Conservation (phyloP, 2,113 vertebrate genomes). For the Recurvirostra avosetta region DNA sequence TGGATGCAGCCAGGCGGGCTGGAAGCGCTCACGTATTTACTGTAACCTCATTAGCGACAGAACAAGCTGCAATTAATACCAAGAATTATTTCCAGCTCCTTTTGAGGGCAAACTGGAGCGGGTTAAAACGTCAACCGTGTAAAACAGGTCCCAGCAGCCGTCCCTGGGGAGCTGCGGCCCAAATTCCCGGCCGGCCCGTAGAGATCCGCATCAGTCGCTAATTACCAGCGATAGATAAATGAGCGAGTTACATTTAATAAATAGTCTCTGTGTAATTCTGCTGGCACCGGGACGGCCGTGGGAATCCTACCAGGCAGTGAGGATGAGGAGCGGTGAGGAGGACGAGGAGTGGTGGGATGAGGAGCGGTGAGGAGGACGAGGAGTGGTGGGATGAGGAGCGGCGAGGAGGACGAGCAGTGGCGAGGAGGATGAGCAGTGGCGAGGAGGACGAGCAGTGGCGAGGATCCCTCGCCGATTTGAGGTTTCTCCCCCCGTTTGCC, state of each 20-base stretch:
- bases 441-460: too few species aligned
- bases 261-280: accelerated
- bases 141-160: not conserved
- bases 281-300: accelerated
- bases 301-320: not conserved
- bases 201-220: not conserved
- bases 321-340: not conserved
- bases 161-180: too few species aligned
- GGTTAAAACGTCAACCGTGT: accelerated
- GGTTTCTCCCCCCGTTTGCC: not conserved
- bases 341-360: not conserved
- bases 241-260: not conserved
- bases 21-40: not conserved
- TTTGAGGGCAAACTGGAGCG: not conserved
- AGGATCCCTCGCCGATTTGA: not conserved
- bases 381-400: too few species aligned
- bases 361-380: too few species aligned
- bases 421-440: too few species aligned
- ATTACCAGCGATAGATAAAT: not conserved
- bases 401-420: too few species aligned
- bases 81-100: not conserved
- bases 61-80: not conserved
- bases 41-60: not conserved
- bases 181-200: not conserved
- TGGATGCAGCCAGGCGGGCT: not conserved